phyloP scores from a whole-genome alignment of 1,140 invertebrate species.

The Drosophila pallidifrons region DNA sequence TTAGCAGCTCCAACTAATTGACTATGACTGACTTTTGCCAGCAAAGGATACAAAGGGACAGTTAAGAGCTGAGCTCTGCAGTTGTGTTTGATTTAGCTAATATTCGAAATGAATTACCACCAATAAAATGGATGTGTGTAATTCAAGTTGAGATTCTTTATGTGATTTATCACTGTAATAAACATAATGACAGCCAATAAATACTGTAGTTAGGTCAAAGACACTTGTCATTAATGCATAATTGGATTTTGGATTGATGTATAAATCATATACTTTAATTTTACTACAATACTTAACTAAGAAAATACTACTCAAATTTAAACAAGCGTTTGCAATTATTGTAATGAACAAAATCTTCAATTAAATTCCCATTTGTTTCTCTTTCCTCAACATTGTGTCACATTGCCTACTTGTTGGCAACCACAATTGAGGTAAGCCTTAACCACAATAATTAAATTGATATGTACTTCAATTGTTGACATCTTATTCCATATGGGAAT shows the following conservation, averaged over 20 bases:
- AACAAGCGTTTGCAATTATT: too few relatives aligned
- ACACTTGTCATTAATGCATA: not conserved
- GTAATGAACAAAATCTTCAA: too few relatives aligned
- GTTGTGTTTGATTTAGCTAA: not conserved
- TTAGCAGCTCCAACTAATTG: constrained; percentile 62
- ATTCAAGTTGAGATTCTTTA: not conserved
- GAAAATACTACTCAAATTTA: too few relatives aligned
- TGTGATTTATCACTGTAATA: not conserved
- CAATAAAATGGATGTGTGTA: not conserved
- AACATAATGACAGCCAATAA: not conserved
- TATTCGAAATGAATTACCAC: not conserved
- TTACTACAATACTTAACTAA: too few relatives aligned
- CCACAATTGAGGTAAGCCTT: constrained; percentile 13
- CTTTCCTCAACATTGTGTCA: too few relatives aligned
- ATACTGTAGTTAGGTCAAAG: not conserved
- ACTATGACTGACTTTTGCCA: constrained; percentile 16
- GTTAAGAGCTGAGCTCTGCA: not conserved
- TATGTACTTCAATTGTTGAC: not conserved
- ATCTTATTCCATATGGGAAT: too few relatives aligned
- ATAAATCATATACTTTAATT: too few relatives aligned
- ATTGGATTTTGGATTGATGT: too few relatives aligned
- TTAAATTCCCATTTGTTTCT: too few relatives aligned
- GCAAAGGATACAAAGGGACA: not conserved
- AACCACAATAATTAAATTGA: constrained; percentile 24
- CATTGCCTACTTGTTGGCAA: not conserved